Conservation (phyloP, 1,140 invertebrate species). For the Plectrocnemia conspersa region DNA sequence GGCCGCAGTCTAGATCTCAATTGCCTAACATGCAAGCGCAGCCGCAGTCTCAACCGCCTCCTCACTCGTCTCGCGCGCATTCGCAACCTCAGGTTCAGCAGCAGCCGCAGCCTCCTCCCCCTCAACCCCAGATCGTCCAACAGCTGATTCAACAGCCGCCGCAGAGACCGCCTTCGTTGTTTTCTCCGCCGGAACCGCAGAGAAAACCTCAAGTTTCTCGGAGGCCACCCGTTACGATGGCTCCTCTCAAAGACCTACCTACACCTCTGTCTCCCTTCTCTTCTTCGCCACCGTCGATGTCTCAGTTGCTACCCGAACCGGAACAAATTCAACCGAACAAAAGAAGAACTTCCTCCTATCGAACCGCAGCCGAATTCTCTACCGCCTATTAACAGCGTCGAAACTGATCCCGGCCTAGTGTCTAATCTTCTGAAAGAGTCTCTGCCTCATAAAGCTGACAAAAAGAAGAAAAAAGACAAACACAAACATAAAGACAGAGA, state of each 20-base stretch:
- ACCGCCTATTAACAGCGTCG: slow-evolving; percentile 41
- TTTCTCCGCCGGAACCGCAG: slow-evolving; percentile 32
- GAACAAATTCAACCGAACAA: slow-evolving; percentile 45
- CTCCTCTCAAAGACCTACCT: slow-evolving; percentile 39
- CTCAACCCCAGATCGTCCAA: background rate
- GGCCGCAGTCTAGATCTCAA: background rate
- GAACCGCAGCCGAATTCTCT: slow-evolving; percentile 36
- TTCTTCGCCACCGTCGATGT: slow-evolving; percentile 38
- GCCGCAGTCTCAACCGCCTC: slow-evolving; percentile 16
- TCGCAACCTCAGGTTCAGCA: background rate
- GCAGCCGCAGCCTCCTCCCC: background rate
- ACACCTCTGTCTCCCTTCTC: slow-evolving; percentile 46
- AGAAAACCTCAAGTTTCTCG: slow-evolving; percentile 26
- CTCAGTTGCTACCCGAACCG: slow-evolving; percentile 42
- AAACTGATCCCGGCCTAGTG: slow-evolving; percentile 48
- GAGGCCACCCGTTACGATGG: slow-evolving; percentile 2
- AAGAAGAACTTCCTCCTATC: slow-evolving; percentile 42
- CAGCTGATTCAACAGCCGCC: slow-evolving; percentile 28
- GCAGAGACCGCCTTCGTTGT: slow-evolving; percentile 27
- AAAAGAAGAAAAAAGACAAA: slow-evolving; percentile 52
- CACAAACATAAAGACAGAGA: slow-evolving; percentile 52
- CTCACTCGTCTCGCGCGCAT: slow-evolving; percentile 15
- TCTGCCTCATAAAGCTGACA: slow-evolving; percentile 39
- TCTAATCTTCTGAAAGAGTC: slow-evolving; percentile 49
- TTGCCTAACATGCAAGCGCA: no score